A percentile compares a stretch with the other conserved stretches of the same genome.
phyloP scores from a whole-genome alignment of 2,113 vertebrate genomes.

The Osmerus eperlanus region DNA sequence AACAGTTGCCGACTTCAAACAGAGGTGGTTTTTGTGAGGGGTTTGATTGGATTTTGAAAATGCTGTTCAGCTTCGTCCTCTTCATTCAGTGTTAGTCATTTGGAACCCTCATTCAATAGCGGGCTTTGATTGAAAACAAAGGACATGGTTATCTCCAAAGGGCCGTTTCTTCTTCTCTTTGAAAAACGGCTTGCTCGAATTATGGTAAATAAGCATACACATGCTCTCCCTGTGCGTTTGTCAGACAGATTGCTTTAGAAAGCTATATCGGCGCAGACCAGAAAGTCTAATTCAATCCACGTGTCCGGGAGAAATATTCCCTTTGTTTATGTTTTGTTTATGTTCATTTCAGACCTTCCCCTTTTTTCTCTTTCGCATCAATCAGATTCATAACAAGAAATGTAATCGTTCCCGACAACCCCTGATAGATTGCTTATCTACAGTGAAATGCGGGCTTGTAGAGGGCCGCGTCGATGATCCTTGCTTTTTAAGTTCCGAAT shows the following conservation, averaged over 20 bases:
- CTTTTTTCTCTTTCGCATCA: constrained; percentile 45
- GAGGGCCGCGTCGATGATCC: constrained; percentile 42
- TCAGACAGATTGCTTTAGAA: constrained; percentile 58
- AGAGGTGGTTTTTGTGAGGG: constrained; percentile 29
- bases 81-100: constrained; percentile 58
- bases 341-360: constrained; percentile 2
- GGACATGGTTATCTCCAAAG: constrained; percentile 65
- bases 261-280: constrained; percentile 35
- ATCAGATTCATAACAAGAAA: constrained; percentile 47
- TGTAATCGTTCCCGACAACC: constrained; percentile 56
- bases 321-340: constrained; percentile 26
- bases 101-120: constrained; percentile 62
- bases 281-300: constrained; percentile 46
- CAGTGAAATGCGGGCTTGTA: constrained; percentile 41
- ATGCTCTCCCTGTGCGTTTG: constrained; percentile 48
- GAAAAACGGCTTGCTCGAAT: constrained; percentile 60
- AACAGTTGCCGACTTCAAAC: background rate
- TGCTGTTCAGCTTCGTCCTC: constrained; percentile 29
- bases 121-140: constrained; percentile 71
- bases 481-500: constrained; percentile 56
- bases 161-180: constrained; percentile 62
- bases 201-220: constrained; percentile 63
- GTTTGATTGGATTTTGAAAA: constrained; percentile 58
- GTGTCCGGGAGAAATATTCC: constrained; percentile 25
- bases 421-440: constrained; percentile 62